Conservation (phyloP, 2,113 vertebrate genomes). For the Syngnathus floridae region DNA sequence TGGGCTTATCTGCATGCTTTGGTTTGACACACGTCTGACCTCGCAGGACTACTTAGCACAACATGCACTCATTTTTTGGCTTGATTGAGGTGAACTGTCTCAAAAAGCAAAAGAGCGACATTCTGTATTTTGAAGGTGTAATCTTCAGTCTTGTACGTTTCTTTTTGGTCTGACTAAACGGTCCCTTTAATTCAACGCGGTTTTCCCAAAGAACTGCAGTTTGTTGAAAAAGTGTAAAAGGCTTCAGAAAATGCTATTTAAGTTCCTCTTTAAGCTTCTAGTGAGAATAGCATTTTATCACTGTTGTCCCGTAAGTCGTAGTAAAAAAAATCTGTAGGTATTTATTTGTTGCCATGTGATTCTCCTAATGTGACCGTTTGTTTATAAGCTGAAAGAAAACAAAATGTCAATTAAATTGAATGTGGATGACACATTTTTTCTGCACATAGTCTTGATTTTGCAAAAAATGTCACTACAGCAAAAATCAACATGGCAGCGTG, state of each 20-base stretch:
- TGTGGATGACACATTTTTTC: constrained; percentile 58
- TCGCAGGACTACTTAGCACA: constrained; percentile 7
- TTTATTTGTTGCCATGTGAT: constrained; percentile 70
- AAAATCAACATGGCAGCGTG: constrained; percentile 45
- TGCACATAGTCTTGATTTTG: constrained; percentile 59
- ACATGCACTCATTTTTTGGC: background rate
- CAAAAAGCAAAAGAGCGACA: background rate
- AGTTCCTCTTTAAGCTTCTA: constrained; percentile 60
- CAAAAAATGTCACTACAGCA: constrained; percentile 20
- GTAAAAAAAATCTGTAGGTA: constrained; percentile 60
- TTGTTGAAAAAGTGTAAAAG: constrained; percentile 24
- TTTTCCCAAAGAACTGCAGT: constrained; percentile 8
- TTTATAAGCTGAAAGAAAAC: constrained; percentile 62
- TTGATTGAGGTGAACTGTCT: background rate
- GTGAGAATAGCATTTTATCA: constrained; percentile 64
- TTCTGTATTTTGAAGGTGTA: constrained; percentile 20
- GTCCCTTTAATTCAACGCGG: constrained; percentile 3
- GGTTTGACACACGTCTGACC: constrained; percentile 6
- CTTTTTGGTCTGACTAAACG: constrained; percentile 33
- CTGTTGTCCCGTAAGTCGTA: constrained; percentile 68
- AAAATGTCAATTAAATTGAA: constrained; percentile 62
- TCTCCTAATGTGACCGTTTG: constrained; percentile 63
- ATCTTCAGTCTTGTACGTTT: background rate
- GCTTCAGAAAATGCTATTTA: constrained; percentile 24
- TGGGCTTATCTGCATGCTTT: constrained; percentile 9